These are phyloP conservation scores for Numida meleagris DNA, from an alignment of 2,113 vertebrate genomes.

Conservation along the genomic window DNA sequence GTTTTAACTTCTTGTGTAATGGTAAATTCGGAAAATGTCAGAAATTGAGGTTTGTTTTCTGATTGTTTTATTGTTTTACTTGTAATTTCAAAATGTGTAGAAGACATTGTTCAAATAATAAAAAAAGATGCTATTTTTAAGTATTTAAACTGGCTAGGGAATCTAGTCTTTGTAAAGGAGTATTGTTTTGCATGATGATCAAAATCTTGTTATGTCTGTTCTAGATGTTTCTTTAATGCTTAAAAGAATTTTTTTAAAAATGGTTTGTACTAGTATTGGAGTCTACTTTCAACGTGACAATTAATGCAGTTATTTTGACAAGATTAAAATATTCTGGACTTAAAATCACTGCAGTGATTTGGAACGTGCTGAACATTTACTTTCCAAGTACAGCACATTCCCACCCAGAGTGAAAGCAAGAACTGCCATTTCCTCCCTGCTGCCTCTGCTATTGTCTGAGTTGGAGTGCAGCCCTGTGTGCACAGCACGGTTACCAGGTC, in stretches of 20 bases:
- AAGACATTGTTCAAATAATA: not conserved
- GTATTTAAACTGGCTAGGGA: not conserved
- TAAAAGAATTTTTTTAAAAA: not conserved
- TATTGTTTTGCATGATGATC: not conserved
- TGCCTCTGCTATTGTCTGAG: not conserved
- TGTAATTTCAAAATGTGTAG: not conserved
- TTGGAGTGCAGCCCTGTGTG: not conserved
- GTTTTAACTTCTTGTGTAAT: not conserved
- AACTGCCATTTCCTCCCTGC: not conserved
- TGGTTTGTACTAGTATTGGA: not conserved
- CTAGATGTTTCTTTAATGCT: not conserved
- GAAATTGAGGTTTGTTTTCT: not conserved
- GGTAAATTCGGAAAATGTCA: not conserved
- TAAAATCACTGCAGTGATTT: not conserved
- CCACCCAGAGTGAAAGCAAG: not conserved
- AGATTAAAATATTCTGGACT: not conserved
- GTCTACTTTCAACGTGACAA: not conserved
- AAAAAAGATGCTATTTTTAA: not conserved
- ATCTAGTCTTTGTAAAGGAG: not conserved
- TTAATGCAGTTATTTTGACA: not conserved
- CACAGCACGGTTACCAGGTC: not conserved
- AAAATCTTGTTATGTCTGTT: not conserved
- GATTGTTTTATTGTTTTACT: not conserved
- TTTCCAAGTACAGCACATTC: not conserved
- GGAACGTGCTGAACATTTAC: not conserved